Percentiles rank a stretch among this genome's conserved stretches.
These are phyloP conservation scores for Lithophane semibrunnea DNA, from an alignment of 2,888 invertebrate species.

Conservation along the genomic window DNA sequence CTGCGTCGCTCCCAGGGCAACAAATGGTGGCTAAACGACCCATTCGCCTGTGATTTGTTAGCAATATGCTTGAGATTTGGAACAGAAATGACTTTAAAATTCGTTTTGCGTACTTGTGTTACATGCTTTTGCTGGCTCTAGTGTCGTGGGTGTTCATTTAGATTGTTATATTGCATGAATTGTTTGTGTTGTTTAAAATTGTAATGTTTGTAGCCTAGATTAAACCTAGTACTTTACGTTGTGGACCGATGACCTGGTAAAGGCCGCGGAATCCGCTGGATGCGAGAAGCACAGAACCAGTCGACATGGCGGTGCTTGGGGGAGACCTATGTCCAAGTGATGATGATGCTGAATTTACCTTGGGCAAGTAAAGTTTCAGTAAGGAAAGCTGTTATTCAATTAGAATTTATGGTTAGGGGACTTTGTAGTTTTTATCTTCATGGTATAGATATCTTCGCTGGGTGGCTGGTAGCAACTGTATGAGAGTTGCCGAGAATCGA, in stretches of 20 bases:
- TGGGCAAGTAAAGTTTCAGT: not conserved
- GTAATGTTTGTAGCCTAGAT: constrained; percentile 1
- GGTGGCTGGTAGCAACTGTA: no score
- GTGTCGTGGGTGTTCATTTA: constrained; percentile 54
- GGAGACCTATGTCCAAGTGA: no score
- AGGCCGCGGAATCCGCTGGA: no score
- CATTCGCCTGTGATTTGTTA: constrained; percentile 90
- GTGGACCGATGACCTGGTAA: no score
- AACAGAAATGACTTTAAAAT: constrained; percentile 84
- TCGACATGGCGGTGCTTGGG: no score
- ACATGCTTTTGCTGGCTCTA: constrained; percentile 70
- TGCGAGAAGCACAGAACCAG: no score
- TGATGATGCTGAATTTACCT: not conserved
- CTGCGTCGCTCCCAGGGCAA: constrained; percentile 78
- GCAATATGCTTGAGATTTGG: constrained; percentile 89
- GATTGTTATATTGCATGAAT: constrained; percentile 54
- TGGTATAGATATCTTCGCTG: no score
- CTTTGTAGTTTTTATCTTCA: not conserved
- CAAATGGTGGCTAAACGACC: constrained; percentile 90
- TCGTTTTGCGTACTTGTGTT: constrained; percentile 74
- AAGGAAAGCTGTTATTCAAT: not conserved
- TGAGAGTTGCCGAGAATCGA: no score
- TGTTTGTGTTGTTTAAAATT: constrained; percentile 13
- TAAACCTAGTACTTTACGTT: not conserved
- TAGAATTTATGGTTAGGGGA: not conserved